Conservation (phyloP, 1,140 invertebrate genomes). For the Parasteatoda tepidariorum region DNA sequence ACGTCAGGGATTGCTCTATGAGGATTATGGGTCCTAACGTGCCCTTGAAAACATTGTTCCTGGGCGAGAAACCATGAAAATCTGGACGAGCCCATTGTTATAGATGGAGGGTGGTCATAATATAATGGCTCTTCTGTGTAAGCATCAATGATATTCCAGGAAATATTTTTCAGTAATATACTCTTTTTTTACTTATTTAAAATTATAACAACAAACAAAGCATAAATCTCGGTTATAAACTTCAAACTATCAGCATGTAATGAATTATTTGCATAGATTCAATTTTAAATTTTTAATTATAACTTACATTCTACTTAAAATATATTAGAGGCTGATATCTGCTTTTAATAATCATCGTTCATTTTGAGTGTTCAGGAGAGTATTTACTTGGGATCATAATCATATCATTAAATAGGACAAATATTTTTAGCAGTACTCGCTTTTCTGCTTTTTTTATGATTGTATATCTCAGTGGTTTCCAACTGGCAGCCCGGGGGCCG, state of each 20-base stretch:
- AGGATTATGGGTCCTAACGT: no score
- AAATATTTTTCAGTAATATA: neutral
- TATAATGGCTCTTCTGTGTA: no score
- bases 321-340: neutral
- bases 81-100: no score
- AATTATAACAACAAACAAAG: neutral
- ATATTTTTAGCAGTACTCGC: neutral
- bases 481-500: no score
- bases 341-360: neutral
- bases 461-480: neutral
- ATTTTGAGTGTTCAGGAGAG: neutral
- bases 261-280: no score
- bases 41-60: no score
- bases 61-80: no score
- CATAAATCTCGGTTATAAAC: neutral
- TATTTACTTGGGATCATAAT: neutral
- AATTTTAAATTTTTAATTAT: no score
- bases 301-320: no score
- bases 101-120: no score
- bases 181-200: no score
- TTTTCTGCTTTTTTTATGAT: neutral
- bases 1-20: no score
- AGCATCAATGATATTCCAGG: neutral
- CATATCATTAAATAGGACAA: neutral
- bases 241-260: conserved; percentile 6